These are phyloP conservation scores for Gallinago solitaria DNA, from an alignment of 2,797 vertebrate genomes.

Conservation along the genomic window DNA sequence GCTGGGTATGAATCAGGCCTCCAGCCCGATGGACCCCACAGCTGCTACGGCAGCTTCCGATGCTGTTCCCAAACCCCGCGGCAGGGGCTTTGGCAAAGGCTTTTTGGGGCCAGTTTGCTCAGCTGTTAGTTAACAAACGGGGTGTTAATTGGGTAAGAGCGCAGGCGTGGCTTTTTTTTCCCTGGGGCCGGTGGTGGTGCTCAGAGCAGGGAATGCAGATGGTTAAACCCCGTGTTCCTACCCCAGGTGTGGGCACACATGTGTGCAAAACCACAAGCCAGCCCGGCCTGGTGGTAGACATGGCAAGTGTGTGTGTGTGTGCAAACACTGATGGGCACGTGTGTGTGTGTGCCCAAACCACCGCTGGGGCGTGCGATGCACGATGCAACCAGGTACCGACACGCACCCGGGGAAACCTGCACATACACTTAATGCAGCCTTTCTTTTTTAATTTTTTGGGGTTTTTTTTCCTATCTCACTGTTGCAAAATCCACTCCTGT, in stretches of 20 bases:
- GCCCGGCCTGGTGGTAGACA: neutral
- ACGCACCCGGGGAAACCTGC: neutral
- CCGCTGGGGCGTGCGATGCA: fast-evolving
- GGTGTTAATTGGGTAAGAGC: neutral
- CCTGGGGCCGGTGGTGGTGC: neutral
- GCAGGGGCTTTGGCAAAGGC: neutral
- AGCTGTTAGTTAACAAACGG: neutral
- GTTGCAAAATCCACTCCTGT: neutral
- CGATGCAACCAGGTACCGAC: fast-evolving
- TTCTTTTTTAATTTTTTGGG: neutral
- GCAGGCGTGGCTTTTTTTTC: neutral
- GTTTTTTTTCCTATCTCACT: neutral
- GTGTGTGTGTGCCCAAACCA: fast-evolving
- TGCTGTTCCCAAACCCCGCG: neutral
- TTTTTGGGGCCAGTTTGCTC: neutral
- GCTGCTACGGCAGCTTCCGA: neutral
- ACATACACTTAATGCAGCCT: neutral
- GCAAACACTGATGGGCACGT: fast-evolving
- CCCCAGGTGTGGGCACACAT: fast-evolving
- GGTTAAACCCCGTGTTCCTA: neutral
- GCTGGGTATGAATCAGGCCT: neutral
- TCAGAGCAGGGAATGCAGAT: fast-evolving
- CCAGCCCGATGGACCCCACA: neutral
- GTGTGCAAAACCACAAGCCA: fast-evolving
- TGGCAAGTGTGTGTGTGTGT: fast-evolving